A percentile compares a stretch with the other conserved stretches of the same genome.
These are phyloP conservation scores for Tiphia femorata DNA, from an alignment of 2,888 invertebrate genomes.

Conservation along the genomic window DNA sequence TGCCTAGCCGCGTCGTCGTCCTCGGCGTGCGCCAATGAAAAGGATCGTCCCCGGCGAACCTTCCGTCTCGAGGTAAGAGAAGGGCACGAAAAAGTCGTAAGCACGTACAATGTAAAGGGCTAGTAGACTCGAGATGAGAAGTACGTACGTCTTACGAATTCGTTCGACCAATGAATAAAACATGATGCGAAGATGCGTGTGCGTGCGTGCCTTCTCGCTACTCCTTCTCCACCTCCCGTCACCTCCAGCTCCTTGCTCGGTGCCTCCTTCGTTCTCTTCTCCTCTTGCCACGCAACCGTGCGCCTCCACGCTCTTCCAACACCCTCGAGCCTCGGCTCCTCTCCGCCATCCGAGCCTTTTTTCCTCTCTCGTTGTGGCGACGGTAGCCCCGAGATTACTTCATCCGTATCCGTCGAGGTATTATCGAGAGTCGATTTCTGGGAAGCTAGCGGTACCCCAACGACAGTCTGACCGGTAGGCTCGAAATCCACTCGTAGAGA, in stretches of 20 bases:
- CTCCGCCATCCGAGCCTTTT: constrained; percentile 19
- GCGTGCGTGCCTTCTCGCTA: constrained; percentile 13
- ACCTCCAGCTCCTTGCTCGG: not conserved
- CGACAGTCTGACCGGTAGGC: constrained; percentile 25
- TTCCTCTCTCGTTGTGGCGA: constrained; percentile 37
- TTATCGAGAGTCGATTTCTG: constrained; percentile 57
- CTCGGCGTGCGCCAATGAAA: no score
- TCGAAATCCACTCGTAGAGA: constrained; percentile 46
- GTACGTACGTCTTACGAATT: no score
- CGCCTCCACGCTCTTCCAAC: not conserved
- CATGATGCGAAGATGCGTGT: constrained; percentile 29
- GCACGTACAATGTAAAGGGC: no score
- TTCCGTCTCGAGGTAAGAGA: no score
- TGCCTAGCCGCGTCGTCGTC: no score
- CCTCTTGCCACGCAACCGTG: not conserved
- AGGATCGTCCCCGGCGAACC: no score
- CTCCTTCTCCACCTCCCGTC: not conserved
- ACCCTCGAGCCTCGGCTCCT: constrained; percentile 13
- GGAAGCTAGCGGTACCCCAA: constrained; percentile 60
- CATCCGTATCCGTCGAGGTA: constrained; percentile 52
- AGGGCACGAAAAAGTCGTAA: not conserved
- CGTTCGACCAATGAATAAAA: constrained; percentile 42
- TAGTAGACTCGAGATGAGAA: no score
- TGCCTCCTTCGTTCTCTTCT: not conserved
- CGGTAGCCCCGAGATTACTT: constrained; percentile 47